Conservation (phyloP, 2,797 vertebrate species). For the Danio choprae region DNA sequence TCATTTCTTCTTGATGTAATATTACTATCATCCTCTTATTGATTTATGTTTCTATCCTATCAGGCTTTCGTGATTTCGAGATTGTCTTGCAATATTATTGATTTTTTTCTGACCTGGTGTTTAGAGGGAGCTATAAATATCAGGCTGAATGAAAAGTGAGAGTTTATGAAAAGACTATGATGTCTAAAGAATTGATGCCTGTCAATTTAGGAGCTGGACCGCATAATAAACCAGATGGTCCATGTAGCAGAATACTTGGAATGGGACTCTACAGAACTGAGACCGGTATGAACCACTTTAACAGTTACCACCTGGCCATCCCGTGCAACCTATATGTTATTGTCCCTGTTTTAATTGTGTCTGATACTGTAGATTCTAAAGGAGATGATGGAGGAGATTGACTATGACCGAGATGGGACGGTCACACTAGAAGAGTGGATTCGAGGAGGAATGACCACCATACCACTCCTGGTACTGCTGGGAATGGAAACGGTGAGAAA, state of each 20-base stretch:
- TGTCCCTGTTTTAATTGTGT: conserved; percentile 14
- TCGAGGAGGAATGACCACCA: conserved; percentile 92
- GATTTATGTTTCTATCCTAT: conserved; percentile 8
- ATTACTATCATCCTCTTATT: conserved; percentile 2
- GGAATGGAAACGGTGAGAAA: conserved; percentile 89
- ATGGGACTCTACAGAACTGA: conserved; percentile 92
- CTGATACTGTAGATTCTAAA: conserved; percentile 84
- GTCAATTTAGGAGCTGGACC: conserved; percentile 86
- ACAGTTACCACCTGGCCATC: not conserved
- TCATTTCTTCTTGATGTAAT: not conserved
- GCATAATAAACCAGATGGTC: conserved; percentile 95
- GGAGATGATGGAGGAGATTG: conserved; percentile 95
- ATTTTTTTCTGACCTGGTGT: conserved; percentile 13
- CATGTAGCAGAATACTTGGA: conserved; percentile 94
- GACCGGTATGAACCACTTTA: conserved; percentile 81
- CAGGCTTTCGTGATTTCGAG: conserved; percentile 13
- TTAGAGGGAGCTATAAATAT: not conserved
- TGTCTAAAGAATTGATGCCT: conserved; percentile 31
- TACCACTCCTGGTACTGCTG: conserved; percentile 91
- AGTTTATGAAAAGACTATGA: conserved; percentile 21
- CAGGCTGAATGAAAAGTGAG: not conserved
- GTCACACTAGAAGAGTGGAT: conserved; percentile 96
- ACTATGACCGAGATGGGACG: conserved; percentile 87
- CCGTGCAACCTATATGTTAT: not conserved
- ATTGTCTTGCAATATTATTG: not conserved